These are phyloP conservation scores for Enteromius fasciolatus DNA, from an alignment of 2,797 vertebrate genomes.

Conservation along the genomic window DNA sequence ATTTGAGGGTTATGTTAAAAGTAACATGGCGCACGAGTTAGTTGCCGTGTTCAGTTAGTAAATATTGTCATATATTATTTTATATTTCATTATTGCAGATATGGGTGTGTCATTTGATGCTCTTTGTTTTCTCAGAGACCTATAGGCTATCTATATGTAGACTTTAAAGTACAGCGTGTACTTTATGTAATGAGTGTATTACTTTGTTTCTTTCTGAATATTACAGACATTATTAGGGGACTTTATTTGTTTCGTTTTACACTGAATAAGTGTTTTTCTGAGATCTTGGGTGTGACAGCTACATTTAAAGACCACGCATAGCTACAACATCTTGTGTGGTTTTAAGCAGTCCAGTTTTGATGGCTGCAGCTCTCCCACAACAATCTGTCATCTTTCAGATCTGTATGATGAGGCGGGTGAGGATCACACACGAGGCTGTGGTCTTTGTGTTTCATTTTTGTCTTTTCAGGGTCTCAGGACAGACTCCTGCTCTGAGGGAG, in stretches of 20 bases:
- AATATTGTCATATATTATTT: not conserved
- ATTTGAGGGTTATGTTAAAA: not conserved
- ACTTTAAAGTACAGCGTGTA: not conserved
- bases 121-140: conserved; percentile 19
- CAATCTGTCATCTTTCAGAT: not conserved
- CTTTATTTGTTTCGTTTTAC: not conserved
- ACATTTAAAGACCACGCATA: not conserved
- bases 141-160: too few species aligned
- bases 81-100: conserved; percentile 11
- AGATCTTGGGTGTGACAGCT: not conserved
- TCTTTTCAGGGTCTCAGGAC: not conserved
- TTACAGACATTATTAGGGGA: not conserved
- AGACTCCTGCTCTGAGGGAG: conserved; percentile 1
- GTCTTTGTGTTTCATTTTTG: not conserved
- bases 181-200: not conserved
- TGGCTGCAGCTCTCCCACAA: not conserved
- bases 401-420: not conserved
- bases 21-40: not conserved
- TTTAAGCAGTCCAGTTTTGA: not conserved
- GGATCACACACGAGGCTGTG: not conserved
- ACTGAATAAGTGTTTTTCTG: not conserved
- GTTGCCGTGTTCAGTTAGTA: conserved; percentile 6
- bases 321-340: not conserved
- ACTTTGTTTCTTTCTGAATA: not conserved
- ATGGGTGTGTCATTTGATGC: conserved; percentile 53